These are phyloP conservation scores for Stenurella melanura DNA, from an alignment of 2,888 invertebrate genomes.

Conservation along the genomic window DNA sequence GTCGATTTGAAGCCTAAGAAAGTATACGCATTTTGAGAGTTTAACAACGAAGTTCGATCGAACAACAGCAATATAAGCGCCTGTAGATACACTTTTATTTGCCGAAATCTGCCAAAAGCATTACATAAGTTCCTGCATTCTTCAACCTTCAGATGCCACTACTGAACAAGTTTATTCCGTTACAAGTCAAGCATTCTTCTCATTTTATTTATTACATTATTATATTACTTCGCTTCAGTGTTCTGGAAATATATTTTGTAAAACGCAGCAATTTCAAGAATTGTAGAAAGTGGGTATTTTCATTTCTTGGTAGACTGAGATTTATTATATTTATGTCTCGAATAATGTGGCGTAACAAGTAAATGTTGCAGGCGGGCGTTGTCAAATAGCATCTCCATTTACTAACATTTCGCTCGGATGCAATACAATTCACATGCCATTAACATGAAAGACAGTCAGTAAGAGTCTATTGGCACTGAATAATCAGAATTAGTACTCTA, in stretches of 20 bases:
- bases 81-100: no score
- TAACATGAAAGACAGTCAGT: no score
- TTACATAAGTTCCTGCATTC: neutral
- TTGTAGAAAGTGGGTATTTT: constrained; percentile 28
- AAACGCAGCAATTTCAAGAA: constrained; percentile 22
- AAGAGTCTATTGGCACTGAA: no score
- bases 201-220: constrained; percentile 26
- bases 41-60: no score
- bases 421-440: no score
- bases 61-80: no score
- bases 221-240: constrained; percentile 13
- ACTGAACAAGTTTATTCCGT: constrained; percentile 2
- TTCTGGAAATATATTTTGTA: constrained; percentile 15
- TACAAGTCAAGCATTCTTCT: constrained; percentile 1
- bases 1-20: no score
- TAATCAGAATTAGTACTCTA: no score
- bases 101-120: neutral
- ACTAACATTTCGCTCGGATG: no score
- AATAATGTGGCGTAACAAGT: neutral
- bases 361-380: no score
- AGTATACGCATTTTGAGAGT: no score
- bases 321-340: neutral
- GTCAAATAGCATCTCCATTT: no score
- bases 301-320: neutral
- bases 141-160: neutral